phyloP scores from a whole-genome alignment of 2,888 invertebrate species.

The Metellina segmentata region DNA sequence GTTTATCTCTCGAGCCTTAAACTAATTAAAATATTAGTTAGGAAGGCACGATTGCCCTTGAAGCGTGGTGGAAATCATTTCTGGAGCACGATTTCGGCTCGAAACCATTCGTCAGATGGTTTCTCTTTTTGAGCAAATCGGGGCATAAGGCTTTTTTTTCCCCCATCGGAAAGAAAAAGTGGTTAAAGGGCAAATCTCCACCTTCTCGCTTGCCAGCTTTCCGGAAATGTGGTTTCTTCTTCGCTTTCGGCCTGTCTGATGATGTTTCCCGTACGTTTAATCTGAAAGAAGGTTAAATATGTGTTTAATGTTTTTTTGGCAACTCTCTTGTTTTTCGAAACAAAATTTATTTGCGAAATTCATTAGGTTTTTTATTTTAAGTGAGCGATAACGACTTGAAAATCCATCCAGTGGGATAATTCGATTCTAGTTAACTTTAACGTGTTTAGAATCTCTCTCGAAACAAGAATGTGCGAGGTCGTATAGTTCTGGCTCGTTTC shows the following conservation, averaged over 20 bases:
- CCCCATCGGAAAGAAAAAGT: no score
- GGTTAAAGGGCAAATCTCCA: no score
- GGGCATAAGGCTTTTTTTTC: neutral
- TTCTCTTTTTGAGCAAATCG: neutral
- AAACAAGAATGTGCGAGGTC: no score
- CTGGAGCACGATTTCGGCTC: conserved; percentile 18
- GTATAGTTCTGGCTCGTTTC: no score
- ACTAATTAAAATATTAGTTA: conserved; percentile 75
- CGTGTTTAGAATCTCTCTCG: no score
- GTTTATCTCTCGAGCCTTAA: conserved; percentile 45
- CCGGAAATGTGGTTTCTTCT: neutral
- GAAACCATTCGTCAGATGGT: neutral
- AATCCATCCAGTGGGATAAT: neutral
- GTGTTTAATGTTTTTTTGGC: neutral
- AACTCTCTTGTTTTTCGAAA: neutral
- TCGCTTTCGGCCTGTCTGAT: neutral
- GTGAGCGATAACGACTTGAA: neutral
- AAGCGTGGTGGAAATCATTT: conserved; percentile 25
- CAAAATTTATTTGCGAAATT: neutral
- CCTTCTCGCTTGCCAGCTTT: no score
- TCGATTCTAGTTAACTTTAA: neutral
- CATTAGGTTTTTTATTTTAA: neutral
- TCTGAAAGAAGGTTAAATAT: neutral
- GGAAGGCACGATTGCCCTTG: conserved; percentile 64
- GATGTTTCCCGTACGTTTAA: neutral